Percentiles rank a stretch among this genome's conserved stretches.
Evolutionary conservation across 2,888 invertebrate species (phyloP).

Genomic region (Coenonympha arcania): DNA sequence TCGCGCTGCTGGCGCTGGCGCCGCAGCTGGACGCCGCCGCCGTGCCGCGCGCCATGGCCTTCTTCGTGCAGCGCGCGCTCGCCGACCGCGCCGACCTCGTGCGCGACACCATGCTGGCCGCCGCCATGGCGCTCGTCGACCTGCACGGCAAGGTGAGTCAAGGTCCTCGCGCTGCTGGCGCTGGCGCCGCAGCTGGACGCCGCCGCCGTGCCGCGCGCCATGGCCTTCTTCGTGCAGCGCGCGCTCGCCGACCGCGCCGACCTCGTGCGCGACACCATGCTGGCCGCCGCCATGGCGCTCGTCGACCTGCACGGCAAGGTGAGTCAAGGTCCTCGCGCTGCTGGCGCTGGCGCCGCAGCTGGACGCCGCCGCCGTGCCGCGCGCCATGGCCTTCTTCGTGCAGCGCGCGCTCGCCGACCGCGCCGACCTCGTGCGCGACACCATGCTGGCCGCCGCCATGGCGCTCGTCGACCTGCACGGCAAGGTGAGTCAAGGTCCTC

Average conservation of each 20-base stretch:
- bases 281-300: constrained; percentile 92
- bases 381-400: constrained; percentile 87
- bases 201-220: constrained; percentile 79
- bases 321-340: constrained; percentile 74
- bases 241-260: constrained; percentile 90
- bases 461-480: constrained; percentile 94
- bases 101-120: constrained; percentile 91
- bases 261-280: constrained; percentile 89
- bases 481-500: constrained; percentile 74
- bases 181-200: constrained; percentile 82
- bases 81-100: constrained; percentile 88
- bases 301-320: constrained; percentile 94
- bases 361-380: constrained; percentile 79
- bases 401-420: constrained; percentile 90
- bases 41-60: constrained; percentile 81
- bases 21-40: constrained; percentile 78
- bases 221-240: constrained; percentile 87
- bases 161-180: constrained; percentile 79
- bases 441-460: constrained; percentile 96
- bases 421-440: constrained; percentile 83
- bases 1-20: constrained; percentile 84
- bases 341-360: constrained; percentile 82
- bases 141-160: constrained; percentile 89
- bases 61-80: constrained; percentile 89
- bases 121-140: constrained; percentile 93